Conservation (phyloP, 2,113 vertebrate species). For the Cinclus cinclus region DNA sequence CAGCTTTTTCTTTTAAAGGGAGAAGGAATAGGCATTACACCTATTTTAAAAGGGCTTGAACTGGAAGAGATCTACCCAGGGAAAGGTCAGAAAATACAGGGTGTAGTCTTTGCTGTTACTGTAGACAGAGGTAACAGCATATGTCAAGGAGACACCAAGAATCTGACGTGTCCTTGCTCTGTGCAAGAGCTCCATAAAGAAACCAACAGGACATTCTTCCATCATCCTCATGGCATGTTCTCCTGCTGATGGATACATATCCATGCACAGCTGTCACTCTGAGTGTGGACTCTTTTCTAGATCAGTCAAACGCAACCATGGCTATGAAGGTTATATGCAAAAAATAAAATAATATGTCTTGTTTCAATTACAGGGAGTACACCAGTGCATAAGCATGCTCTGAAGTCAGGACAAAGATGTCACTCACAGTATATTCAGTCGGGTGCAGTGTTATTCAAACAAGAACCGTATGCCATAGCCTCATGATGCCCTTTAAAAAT, state of each 20-base stretch:
- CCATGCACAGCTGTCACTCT: neutral
- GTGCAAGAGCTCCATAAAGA: neutral
- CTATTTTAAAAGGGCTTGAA: neutral
- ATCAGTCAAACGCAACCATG: neutral
- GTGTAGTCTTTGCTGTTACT: neutral
- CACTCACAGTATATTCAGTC: neutral
- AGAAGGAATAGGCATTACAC: neutral
- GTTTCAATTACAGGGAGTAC: neutral
- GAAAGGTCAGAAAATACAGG: neutral
- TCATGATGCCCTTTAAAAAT: neutral
- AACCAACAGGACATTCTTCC: fast-evolving
- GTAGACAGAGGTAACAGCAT: neutral
- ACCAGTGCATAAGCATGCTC: neutral
- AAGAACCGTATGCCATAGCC: neutral
- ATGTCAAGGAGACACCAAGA: neutral
- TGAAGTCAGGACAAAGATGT: neutral
- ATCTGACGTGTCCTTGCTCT: neutral
- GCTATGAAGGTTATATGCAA: neutral
- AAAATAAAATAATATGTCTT: neutral
- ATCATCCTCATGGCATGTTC: neutral
- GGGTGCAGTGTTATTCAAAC: neutral
- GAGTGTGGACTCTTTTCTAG: neutral
- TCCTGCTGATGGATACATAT: neutral
- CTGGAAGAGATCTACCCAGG: neutral
- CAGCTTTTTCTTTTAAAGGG: neutral